A percentile compares a stretch with the other conserved stretches of the same genome.
phyloP scores from a whole-genome alignment of 2,797 vertebrate genomes.

The Ptychadena robeensis region DNA sequence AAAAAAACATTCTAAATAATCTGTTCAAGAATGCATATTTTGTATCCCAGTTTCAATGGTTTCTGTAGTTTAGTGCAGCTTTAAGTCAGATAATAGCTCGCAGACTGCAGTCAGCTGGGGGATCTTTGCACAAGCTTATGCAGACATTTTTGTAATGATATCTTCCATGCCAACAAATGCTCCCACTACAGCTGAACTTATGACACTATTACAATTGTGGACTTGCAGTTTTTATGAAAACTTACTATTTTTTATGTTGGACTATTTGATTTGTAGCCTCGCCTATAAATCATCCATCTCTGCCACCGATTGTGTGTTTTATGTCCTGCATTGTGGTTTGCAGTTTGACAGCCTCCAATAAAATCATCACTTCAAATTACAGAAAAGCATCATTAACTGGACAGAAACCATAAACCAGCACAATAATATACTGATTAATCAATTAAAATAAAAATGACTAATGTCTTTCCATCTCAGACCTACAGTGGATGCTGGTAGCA shows the following conservation, averaged over 20 bases:
- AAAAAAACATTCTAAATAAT: no score
- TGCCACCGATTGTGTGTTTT: constrained; percentile 22
- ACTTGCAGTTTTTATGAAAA: not conserved
- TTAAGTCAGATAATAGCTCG: no score
- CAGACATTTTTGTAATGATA: no score
- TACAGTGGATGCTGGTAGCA: constrained; percentile 67
- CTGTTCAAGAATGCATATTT: no score
- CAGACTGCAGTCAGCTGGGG: no score
- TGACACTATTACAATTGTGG: not conserved
- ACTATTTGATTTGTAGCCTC: constrained; percentile 43
- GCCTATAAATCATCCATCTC: constrained; percentile 29
- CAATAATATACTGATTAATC: constrained; percentile 74
- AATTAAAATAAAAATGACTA: constrained; percentile 70
- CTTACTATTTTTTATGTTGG: constrained; percentile 14
- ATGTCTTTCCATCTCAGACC: constrained; percentile 70
- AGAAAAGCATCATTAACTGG: constrained; percentile 47
- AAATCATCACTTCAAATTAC: constrained; percentile 52
- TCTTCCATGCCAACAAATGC: not conserved
- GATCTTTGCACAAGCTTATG: no score
- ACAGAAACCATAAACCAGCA: constrained; percentile 57
- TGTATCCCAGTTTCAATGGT: no score
- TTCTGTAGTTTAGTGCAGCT: no score
- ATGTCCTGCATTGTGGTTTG: constrained; percentile 18
- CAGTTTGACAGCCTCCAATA: constrained; percentile 45
- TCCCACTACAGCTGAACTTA: not conserved